These are phyloP conservation scores for Drosophila erecta DNA, from an alignment of 1,140 invertebrate species.

Conservation along the genomic window DNA sequence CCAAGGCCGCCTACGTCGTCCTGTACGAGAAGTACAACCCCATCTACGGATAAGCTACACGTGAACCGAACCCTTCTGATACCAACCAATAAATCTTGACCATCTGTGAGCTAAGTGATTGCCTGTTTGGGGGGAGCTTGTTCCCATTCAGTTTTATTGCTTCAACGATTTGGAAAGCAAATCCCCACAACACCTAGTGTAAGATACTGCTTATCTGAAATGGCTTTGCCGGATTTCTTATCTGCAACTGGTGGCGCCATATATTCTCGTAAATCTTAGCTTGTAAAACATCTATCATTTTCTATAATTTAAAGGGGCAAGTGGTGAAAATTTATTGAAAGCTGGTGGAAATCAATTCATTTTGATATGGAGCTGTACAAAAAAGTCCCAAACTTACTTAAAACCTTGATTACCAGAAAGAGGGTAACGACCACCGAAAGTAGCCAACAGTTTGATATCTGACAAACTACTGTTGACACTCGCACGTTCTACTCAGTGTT, in stretches of 20 bases:
- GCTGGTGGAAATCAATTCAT: not conserved
- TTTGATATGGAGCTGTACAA: not conserved
- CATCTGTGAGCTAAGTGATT: conserved; percentile 31
- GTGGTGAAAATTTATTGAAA: not conserved
- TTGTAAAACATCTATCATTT: too few relatives aligned
- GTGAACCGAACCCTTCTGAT: not conserved
- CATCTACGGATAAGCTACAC: conserved; percentile 57
- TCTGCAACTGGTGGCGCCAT: conserved; percentile 14
- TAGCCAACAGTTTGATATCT: too few relatives aligned
- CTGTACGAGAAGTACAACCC: conserved; percentile 89
- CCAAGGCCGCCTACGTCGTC: conserved; percentile 93
- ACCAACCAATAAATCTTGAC: conserved; percentile 45
- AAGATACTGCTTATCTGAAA: not conserved
- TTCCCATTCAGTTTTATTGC: conserved; percentile 3
- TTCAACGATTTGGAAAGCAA: not conserved
- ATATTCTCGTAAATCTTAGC: conserved; percentile 14
- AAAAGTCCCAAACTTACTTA: not conserved
- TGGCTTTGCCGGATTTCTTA: conserved; percentile 15
- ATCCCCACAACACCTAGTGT: conserved; percentile 2
- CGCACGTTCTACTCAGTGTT: too few relatives aligned
- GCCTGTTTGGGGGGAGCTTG: not conserved
- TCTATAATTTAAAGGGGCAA: not conserved
- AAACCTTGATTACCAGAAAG: not conserved
- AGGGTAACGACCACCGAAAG: too few relatives aligned
- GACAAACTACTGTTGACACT: too few relatives aligned